Evolutionary conservation across 2,113 vertebrate species (phyloP), one percentile per base, ranked within the genome.

Genomic region (Apus apus): DNA sequence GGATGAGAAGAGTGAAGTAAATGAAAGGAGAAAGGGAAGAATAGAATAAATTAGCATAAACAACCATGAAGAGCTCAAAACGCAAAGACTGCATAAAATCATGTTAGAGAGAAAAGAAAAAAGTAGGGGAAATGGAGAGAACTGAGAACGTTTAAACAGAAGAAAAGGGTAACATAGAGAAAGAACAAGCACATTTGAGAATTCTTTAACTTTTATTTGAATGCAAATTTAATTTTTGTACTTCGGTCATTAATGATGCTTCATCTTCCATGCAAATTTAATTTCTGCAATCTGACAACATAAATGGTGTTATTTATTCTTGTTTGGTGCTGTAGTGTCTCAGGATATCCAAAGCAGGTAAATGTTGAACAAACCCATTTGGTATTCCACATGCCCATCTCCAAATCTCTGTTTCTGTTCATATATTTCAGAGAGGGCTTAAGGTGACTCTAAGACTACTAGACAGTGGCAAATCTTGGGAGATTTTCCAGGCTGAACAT

Each of bases 231-330:
- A 46, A 43, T 54, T 62, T 73, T 36, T 62, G 26, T 57, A 50
- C 11, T 68, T 85, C 32, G 61, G n/a, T n/a, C 56, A 62, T 73
- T 90, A 90, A 70, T 62, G n/a, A 83, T 58, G 64, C 54, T 90
- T 16, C 25, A 36, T 62, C 46, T 90, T 77, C 72, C 72, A 85
- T 32, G 62, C 62, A 93, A 87, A 85, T 85, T 65, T 79, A 48
- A 85, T 85, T 89, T 91, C 54, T 83, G 67, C 72, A 83, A 87
- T 74, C 50, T 87, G 64, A 38, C 50, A 54, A 51, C 38, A 10
- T 57, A 90, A 90, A 22, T 46, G 18, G 2, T 64, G 40, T 34
- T 80, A 54, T 46, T 83, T 79, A 51, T 65, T 84, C 71, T 65
- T 89, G 32, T 65, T 79, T 72, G n/a, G 17, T 79, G 30, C 20